These are phyloP conservation scores for Paramisgurnus dabryanus DNA, from an alignment of 2,113 vertebrate genomes.

Conservation along the genomic window DNA sequence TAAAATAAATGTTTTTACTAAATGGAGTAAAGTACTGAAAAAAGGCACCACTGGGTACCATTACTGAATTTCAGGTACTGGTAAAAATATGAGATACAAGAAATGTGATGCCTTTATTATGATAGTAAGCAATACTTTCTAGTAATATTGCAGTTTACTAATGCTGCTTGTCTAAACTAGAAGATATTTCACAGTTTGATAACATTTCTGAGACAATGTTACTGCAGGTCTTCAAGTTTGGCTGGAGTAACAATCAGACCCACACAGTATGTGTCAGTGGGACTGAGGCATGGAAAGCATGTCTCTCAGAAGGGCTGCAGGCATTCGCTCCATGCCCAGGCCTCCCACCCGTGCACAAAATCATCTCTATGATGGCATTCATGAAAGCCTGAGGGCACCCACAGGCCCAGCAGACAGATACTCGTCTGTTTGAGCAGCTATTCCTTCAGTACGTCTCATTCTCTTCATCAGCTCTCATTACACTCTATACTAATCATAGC, in stretches of 20 bases:
- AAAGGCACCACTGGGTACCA: too few species aligned
- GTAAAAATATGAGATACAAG: too few species aligned
- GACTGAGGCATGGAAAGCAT: constrained; percentile 69
- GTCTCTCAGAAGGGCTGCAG: constrained; percentile 59
- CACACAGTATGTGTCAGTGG: constrained; percentile 61
- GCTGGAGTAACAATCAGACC: neutral
- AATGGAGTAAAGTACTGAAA: too few species aligned
- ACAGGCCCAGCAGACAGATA: constrained; percentile 62
- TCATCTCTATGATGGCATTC: constrained; percentile 64
- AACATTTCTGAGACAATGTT: constrained; percentile 22
- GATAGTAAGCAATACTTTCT: too few species aligned
- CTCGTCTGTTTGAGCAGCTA: constrained; percentile 62
- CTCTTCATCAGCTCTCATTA: neutral
- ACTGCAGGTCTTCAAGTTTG: neutral
- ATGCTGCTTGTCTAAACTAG: neutral
- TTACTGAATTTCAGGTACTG: too few species aligned
- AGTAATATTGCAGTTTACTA: too few species aligned
- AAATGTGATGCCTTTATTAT: too few species aligned
- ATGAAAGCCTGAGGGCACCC: constrained; percentile 66
- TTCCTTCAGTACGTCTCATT: neutral
- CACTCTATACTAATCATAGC: neutral
- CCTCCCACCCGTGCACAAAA: constrained; percentile 64
- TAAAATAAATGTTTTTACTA: too few species aligned
- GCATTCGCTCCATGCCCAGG: constrained; percentile 57
- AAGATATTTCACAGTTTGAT: neutral